phyloP scores from a whole-genome alignment of 2,113 vertebrate genomes.

The Tragelaphus imberbis region DNA sequence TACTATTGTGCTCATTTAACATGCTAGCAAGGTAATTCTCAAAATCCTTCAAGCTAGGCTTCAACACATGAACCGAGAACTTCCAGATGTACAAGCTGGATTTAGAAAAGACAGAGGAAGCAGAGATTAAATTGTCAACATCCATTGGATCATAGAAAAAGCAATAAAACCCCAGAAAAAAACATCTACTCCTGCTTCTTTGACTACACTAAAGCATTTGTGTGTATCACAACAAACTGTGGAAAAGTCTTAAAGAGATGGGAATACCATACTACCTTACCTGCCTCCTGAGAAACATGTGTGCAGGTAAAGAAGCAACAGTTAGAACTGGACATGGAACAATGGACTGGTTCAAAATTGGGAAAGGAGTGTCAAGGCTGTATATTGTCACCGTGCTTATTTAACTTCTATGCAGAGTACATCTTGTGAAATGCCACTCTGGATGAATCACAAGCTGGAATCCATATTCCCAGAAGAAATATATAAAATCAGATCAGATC shows the following conservation, averaged over 20 bases:
- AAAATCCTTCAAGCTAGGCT: not conserved
- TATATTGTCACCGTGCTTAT: not conserved
- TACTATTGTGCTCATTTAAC: not conserved
- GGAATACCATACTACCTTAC: not conserved
- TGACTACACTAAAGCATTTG: not conserved
- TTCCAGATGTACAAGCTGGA: not conserved
- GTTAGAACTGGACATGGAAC: not conserved
- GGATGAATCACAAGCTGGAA: not conserved
- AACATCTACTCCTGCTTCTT: not conserved
- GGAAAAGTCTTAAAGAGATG: not conserved
- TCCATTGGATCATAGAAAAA: not conserved
- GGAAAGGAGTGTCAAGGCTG: not conserved
- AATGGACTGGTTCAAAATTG: not conserved
- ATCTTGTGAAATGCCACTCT: not conserved
- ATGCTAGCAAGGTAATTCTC: not conserved
- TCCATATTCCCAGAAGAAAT: not conserved
- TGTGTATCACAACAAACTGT: not conserved
- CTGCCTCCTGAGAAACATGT: not conserved
- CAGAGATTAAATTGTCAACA: not conserved
- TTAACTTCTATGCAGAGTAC: not conserved
- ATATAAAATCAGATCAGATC: too few relatives aligned
- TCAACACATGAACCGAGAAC: not conserved
- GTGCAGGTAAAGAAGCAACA: not conserved
- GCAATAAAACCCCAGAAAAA: not conserved
- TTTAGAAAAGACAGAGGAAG: not conserved